These are phyloP conservation scores for Microplitis mediator DNA, from an alignment of 1,140 invertebrate species.

Conservation along the genomic window DNA sequence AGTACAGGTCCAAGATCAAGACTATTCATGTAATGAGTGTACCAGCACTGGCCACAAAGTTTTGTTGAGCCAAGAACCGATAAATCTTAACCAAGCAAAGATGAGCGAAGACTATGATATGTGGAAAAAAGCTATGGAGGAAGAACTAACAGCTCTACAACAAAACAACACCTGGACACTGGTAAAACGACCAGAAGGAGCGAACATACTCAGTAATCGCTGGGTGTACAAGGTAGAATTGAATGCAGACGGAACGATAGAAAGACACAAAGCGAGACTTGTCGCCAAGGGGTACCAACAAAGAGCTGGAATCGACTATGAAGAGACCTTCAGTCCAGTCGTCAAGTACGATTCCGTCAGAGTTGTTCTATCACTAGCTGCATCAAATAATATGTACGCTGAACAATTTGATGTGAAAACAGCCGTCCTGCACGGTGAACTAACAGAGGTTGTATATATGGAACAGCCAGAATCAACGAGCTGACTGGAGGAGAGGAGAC, in stretches of 20 bases:
- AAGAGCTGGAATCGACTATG: background rate
- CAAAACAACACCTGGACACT: background rate
- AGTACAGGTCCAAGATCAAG: too few species aligned
- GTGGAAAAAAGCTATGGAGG: background rate
- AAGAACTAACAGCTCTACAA: background rate
- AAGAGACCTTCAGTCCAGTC: background rate
- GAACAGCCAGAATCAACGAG: background rate
- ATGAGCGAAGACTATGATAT: background rate
- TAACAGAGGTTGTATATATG: background rate
- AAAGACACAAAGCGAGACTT: background rate
- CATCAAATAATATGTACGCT: background rate
- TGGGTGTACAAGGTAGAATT: conserved; percentile 1
- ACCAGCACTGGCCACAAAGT: background rate
- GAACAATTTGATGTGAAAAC: conserved; percentile 1
- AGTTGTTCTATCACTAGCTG: background rate
- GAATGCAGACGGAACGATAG: background rate
- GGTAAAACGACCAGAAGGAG: background rate
- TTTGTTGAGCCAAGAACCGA: background rate
- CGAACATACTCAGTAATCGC: background rate
- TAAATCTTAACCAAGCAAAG: background rate
- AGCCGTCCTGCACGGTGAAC: conserved; percentile 5
- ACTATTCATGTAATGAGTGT: background rate
- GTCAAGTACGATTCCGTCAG: background rate
- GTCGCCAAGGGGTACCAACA: background rate
- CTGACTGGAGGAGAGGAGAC: too few species aligned